A percentile compares a stretch with the other conserved stretches of the same genome.
These are phyloP conservation scores for Cricetomys ansorgei DNA, from an alignment of 2,113 vertebrate species.

Conservation along the genomic window DNA sequence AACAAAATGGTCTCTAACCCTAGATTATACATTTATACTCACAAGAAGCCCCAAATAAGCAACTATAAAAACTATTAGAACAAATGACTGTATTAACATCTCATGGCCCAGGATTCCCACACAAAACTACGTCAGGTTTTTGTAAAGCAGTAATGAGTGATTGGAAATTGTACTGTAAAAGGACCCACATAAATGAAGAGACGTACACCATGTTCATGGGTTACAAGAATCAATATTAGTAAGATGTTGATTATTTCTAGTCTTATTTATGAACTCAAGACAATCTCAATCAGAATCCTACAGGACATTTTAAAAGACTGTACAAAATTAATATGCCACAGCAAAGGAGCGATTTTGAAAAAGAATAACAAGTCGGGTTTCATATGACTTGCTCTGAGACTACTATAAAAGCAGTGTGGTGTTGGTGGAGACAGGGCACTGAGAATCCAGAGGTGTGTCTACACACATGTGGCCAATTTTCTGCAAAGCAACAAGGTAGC, in stretches of 20 bases:
- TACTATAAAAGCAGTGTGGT: background rate
- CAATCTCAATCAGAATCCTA: background rate
- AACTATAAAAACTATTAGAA: background rate
- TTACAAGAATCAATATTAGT: background rate
- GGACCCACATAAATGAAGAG: background rate
- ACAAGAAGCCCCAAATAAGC: background rate
- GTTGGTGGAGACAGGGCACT: background rate
- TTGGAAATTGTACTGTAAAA: background rate
- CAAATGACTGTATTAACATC: background rate
- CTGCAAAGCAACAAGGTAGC: background rate
- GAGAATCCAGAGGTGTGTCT: too few species aligned
- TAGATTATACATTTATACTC: background rate
- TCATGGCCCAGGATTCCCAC: background rate
- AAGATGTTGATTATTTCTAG: background rate
- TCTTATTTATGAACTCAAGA: background rate
- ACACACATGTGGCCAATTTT: background rate
- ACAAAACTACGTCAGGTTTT: background rate
- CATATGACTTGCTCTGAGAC: background rate
- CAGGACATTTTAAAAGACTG: background rate
- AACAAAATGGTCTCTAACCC: background rate
- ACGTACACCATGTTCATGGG: background rate
- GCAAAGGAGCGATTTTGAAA: background rate
- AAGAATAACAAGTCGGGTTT: background rate
- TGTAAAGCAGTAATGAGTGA: background rate
- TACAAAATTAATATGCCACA: background rate